Evolutionary conservation across 2,797 vertebrate genomes (phyloP), one percentile per base, ranked within the genome.

Genomic region (Tokudaia tokunoshimensis): DNA sequence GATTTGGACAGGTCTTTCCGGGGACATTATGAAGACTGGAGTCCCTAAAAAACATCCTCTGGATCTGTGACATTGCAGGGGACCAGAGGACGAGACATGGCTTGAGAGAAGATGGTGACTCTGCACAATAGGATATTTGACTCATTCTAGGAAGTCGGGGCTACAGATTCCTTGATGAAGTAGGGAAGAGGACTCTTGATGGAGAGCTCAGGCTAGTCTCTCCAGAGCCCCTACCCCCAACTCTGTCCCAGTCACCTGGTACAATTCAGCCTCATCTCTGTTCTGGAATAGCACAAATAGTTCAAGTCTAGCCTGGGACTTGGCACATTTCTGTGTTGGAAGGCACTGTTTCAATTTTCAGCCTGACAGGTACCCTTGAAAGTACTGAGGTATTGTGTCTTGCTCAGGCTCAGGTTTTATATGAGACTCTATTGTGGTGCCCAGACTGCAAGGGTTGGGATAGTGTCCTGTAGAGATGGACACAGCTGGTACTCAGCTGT

Each of bases 181-280:
- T 19, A 37, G n/a, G 4, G 41, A 7, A 84, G 13, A 47, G 12
- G 3, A 14, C 6, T 22, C 14, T 29, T 79, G 44, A 6, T 10
- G 4, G 5, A 47, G 52, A 9, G 1, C 9, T 12, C 44, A 55
- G 57, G 52, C 44, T 59, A 72, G 55, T 17, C 19, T 81, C n/a
- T 52, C 22, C 6, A 31, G 67, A 34, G 1, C 2, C n/a, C n/a
- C 20, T 22, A 5, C 0, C 1, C 6, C 22, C 34, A 4, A n/a
- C 61, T 37, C 52, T 11, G 1, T 2, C 15, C 31, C 6, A 0
- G 10, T 15, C 15, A 57, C 50, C 37, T n/a, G 31, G 14, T 17
- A 14, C 24, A 74, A 47, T 34, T 29, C 31, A 59, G 4, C 31
- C 34, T 84, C 19, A 7, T 26, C 5, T 20, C 2, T 19, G 34